Evolutionary conservation across 2,797 vertebrate species (phyloP).

Genomic region (Acanthornis magna): DNA sequence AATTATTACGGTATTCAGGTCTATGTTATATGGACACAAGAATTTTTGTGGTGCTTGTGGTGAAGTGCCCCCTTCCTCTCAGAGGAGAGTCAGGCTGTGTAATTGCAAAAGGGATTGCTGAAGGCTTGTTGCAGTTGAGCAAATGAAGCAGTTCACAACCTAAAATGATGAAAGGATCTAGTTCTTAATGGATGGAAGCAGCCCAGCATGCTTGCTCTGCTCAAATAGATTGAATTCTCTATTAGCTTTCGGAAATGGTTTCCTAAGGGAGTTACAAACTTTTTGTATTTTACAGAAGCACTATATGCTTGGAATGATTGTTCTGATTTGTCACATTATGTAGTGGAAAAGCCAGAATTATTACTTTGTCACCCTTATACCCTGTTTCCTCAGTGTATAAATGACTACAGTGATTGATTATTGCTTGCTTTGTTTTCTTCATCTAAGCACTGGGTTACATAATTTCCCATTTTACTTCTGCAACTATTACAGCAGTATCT

Average conservation of each 20-base stretch:
- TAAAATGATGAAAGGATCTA: background rate
- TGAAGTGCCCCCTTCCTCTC: background rate
- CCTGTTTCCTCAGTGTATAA: background rate
- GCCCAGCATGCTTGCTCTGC: background rate
- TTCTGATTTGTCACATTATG: background rate
- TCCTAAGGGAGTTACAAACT: background rate
- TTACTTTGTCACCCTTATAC: background rate
- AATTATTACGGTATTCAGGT: background rate
- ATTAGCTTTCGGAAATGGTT: background rate
- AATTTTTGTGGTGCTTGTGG: background rate
- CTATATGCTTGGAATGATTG: fast-evolving
- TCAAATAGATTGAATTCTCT: background rate
- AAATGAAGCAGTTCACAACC: background rate
- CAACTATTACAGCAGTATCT: background rate
- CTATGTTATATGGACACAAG: background rate
- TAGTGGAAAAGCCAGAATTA: background rate
- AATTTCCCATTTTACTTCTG: background rate
- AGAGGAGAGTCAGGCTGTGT: background rate
- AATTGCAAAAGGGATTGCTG: background rate
- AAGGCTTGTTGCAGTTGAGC: background rate
- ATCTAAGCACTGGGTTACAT: background rate
- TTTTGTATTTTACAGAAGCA: background rate
- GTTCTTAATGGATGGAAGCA: background rate
- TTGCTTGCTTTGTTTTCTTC: background rate
- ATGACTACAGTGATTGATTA: background rate